Evolutionary conservation across 2,113 vertebrate genomes (phyloP).

Genomic region (Perognathus longimembris): DNA sequence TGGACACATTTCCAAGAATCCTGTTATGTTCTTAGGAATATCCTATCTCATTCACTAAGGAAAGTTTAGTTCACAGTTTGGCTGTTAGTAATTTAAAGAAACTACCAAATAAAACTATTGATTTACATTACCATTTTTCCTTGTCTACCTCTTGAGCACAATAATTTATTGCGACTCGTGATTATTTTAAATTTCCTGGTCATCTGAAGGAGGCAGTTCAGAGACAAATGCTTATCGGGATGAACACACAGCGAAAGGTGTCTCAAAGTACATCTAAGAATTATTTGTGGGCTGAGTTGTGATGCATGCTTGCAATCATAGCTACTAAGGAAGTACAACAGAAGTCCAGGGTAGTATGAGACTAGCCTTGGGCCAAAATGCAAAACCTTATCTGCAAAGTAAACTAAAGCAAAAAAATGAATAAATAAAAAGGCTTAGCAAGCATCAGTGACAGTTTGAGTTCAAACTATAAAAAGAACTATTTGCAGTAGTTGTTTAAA

Average conservation of each 20-base stretch:
- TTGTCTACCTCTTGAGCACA: not conserved
- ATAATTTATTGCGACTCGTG: not conserved
- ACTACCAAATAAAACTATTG: not conserved
- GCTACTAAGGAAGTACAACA: too few species aligned
- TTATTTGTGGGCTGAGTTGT: not conserved
- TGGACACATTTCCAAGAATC: not conserved
- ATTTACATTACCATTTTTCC: not conserved
- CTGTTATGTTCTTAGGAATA: not conserved
- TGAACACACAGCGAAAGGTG: not conserved
- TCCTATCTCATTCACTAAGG: not conserved
- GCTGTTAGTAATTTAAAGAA: not conserved
- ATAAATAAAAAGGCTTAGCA: too few species aligned
- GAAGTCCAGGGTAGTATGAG: too few species aligned
- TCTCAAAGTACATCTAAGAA: not conserved
- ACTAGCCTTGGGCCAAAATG: too few species aligned
- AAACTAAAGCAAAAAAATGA: too few species aligned
- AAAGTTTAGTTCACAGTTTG: not conserved
- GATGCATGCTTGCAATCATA: too few species aligned
- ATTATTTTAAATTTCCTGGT: not conserved
- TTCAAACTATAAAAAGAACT: not conserved
- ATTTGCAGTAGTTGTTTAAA: not conserved
- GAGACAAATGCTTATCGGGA: not conserved
- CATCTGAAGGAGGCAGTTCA: not conserved
- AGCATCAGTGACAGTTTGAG: too few species aligned
- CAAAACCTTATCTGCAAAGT: too few species aligned